Base-by-base conservation (phyloP, 1,140 invertebrate genomes). In the Anoplophora glabripennis region DNA sequence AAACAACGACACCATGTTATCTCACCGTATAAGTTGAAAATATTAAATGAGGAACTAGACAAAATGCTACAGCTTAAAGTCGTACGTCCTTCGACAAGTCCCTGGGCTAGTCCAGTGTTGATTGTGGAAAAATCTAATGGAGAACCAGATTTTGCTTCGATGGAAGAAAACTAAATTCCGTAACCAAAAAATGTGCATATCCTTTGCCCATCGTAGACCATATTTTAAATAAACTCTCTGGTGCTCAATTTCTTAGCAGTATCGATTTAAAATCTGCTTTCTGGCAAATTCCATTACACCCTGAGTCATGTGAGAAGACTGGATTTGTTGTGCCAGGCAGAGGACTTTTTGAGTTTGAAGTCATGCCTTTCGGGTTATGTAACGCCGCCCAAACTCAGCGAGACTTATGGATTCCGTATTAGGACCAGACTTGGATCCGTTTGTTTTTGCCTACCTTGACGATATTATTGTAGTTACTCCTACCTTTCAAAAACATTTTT, bases 341-440 rank as follows among this genome's bases (percentile, higher is more conserved):
- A 45, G 72, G 71, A 7, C 59, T 74, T 8, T 78, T 64, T 56
- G 57, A 73, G 47, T 76, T 74, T 53, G 64, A 52, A 7, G 68
- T 73, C 1, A 71, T 79, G 59, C 73, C 76, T 1, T 73, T 75
- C 60, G 73, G 72, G 7, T 56, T 79, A 2, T 63, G 57, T 3
- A 78, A 77, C 59, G 63, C 65, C 8, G 68, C 74, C 0, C 68
- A 72, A 3, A 75, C 73, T 0, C 75, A 78, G 45, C 72, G 44
- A 66, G 74, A 5, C 59, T 79, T 0, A 66, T 79, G 37, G 74
- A 79, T 48, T 7, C 45, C 0, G n/a, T 78, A 8, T 72, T 75
- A 14, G 69, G 70, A 2, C 67, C 72, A 0, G 67, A 72, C 45
- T 62, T 71, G 7, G 72, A 68, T 14, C 66, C 57, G 11, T 40